Conservation (phyloP, 2,113 vertebrate genomes). For the Vireo altiloquus region DNA sequence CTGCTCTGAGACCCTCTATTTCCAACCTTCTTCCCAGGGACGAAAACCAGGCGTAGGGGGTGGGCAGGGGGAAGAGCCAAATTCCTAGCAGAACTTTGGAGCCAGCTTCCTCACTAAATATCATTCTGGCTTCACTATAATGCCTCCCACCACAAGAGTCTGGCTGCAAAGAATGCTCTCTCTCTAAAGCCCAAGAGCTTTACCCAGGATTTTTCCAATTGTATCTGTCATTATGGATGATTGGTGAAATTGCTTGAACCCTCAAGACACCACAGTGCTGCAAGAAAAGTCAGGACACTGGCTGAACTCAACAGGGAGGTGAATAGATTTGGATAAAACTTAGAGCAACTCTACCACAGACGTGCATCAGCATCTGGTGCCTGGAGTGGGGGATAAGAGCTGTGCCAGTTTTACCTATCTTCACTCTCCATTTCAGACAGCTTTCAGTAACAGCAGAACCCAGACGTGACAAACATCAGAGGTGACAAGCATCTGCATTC, state of each 20-base stretch:
- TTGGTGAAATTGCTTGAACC: background rate
- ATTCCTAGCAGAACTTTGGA: constrained; percentile 14
- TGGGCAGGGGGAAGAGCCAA: background rate
- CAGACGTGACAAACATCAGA: background rate
- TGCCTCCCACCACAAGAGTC: constrained; percentile 37
- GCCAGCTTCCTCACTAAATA: constrained; percentile 39
- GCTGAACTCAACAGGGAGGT: background rate
- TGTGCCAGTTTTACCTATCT: background rate
- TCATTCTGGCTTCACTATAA: background rate
- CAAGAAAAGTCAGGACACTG: constrained; percentile 12
- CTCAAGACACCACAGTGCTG: background rate
- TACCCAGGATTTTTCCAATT: constrained; percentile 36
- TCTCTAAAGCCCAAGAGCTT: constrained; percentile 10
- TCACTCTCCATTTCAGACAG: background rate
- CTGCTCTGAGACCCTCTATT: background rate
- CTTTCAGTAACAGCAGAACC: background rate
- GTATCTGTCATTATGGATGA: constrained; percentile 19
- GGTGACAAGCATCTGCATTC: background rate
- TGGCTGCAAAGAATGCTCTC: constrained; percentile 12
- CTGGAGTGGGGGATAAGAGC: background rate
- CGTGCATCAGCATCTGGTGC: background rate
- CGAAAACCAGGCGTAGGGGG: background rate
- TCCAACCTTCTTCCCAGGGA: background rate
- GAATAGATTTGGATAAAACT: background rate
- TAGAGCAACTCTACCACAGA: background rate